phyloP scores from a whole-genome alignment of 53 echinoderm and acorn worm species.

The Antedon mediterranea region DNA sequence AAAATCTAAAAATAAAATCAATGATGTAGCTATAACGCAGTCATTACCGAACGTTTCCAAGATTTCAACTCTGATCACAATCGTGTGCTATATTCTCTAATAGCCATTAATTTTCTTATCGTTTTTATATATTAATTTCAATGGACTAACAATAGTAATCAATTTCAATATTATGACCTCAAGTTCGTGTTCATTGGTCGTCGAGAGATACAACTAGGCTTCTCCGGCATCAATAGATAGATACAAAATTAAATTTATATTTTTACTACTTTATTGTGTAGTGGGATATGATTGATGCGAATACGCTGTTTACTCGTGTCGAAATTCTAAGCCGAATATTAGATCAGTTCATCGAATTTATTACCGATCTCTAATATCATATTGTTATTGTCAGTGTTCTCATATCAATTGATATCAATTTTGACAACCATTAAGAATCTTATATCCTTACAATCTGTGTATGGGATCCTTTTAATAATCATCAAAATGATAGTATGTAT shows the following conservation, averaged over 20 bases:
- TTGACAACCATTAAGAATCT: background rate
- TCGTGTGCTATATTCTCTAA: too few species aligned
- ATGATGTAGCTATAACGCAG: too few species aligned
- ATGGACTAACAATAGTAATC: background rate
- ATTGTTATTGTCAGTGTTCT: background rate
- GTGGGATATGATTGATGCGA: background rate
- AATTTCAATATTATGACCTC: background rate
- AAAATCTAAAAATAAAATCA: too few species aligned
- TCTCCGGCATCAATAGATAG: background rate
- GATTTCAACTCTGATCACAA: too few species aligned
- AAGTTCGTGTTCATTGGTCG: background rate
- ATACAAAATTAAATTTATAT: background rate
- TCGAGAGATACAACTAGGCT: background rate
- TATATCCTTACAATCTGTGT: too few species aligned
- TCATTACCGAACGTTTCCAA: too few species aligned
- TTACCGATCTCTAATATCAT: background rate
- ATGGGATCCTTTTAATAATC: too few species aligned
- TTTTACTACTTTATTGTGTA: background rate
- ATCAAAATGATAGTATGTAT: too few species aligned
- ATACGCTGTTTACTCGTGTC: background rate
- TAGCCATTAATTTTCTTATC: background rate
- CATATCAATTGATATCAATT: background rate
- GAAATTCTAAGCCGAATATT: background rate
- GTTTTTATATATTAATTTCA: background rate
- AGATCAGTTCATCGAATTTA: background rate